Conservation (phyloP, 2,113 vertebrate species). For the Zosterops japonicus region DNA sequence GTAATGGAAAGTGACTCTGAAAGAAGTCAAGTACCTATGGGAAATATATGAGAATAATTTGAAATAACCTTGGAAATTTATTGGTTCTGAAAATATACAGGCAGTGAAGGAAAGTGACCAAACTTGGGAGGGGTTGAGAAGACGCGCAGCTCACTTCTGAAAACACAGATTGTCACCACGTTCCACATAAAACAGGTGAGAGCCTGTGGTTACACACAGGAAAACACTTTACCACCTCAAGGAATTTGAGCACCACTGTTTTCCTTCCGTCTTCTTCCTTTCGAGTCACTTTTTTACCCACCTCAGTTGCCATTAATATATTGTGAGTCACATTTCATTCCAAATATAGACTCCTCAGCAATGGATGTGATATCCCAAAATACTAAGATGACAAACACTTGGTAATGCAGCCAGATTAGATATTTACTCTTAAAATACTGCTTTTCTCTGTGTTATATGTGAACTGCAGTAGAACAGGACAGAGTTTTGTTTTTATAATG, state of each 20-base stretch:
- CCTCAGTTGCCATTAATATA: neutral
- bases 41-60: neutral
- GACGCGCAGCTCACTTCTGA: neutral
- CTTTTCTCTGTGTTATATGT: neutral
- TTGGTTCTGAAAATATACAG: neutral
- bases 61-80: neutral
- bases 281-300: neutral
- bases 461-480: neutral
- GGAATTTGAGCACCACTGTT: neutral
- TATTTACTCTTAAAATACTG: neutral
- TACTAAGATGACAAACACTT: constrained; percentile 2
- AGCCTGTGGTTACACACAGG: neutral
- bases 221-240: neutral
- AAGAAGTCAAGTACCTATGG: neutral
- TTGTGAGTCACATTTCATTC: constrained; percentile 31
- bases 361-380: constrained; percentile 9
- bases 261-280: neutral
- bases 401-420: neutral
- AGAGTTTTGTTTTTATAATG: neutral
- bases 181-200: neutral
- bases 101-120: neutral
- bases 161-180: neutral
- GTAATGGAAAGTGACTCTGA: neutral
- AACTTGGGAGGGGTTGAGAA: rapidly evolving
- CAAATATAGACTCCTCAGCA: constrained; percentile 18